A percentile compares a stretch with the other conserved stretches of the same genome.
phyloP scores from a whole-genome alignment of 2,113 vertebrate species.

The Malaclemys terrapin region DNA sequence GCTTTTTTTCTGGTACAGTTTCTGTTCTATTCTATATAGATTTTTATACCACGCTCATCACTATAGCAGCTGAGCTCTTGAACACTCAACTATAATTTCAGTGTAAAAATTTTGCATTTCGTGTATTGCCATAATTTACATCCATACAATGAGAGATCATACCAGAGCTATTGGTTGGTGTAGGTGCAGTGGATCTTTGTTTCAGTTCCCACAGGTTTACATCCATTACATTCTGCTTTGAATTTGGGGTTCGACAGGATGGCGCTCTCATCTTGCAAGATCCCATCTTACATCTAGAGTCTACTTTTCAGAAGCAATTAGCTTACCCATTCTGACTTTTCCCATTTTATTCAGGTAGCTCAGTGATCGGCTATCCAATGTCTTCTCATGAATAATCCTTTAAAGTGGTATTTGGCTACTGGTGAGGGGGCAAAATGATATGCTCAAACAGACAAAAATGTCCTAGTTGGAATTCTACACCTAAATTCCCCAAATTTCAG shows the following conservation, averaged over 20 bases:
- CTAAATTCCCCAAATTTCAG: neutral
- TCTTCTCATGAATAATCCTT: neutral
- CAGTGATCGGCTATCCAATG: neutral
- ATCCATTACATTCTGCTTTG: neutral
- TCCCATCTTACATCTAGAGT: neutral
- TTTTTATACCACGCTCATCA: neutral
- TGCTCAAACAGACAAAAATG: neutral
- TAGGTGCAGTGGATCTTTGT: neutral
- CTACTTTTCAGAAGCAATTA: neutral
- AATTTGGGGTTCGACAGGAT: neutral
- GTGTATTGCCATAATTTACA: neutral
- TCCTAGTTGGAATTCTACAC: neutral
- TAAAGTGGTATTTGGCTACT: neutral
- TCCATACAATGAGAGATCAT: neutral
- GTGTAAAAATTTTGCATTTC: neutral
- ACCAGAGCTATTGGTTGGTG: neutral
- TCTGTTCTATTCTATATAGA: neutral
- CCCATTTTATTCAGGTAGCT: neutral
- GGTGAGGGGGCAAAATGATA: neutral
- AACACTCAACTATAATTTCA: neutral
- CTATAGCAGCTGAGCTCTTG: neutral
- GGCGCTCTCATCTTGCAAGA: neutral
- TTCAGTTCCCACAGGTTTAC: neutral
- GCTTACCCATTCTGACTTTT: neutral
- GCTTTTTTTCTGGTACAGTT: neutral